phyloP scores from a whole-genome alignment of 2,797 vertebrate species.

The Prunella strophiata region DNA sequence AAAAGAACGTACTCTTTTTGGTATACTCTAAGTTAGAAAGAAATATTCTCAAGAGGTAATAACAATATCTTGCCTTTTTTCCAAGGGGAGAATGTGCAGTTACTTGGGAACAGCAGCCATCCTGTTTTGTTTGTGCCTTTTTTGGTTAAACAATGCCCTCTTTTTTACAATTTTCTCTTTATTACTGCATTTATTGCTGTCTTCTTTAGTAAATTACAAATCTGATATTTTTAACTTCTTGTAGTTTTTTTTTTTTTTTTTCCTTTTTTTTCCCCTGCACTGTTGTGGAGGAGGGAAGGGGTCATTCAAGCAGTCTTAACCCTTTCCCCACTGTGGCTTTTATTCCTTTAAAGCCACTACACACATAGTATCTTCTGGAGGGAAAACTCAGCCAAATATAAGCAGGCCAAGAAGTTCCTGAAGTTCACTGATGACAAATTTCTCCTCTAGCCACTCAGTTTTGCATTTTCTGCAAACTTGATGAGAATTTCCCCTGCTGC shows the following conservation, averaged over 20 bases:
- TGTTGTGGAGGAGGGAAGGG: not conserved
- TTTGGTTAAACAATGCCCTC: not conserved
- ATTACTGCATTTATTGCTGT: not conserved
- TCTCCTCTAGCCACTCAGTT: not conserved
- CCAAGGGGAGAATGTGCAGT: accelerated
- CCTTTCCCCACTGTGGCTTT: not conserved
- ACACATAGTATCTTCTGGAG: not conserved
- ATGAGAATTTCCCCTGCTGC: not conserved
- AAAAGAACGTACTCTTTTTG: accelerated
- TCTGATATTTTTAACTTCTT: not conserved
- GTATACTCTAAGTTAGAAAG: not conserved
- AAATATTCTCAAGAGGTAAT: not conserved
- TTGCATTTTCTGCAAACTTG: not conserved
- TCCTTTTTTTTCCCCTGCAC: not conserved
- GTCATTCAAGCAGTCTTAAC: accelerated
- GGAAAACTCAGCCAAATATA: not conserved
- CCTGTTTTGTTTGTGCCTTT: not conserved
- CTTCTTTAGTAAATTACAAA: not conserved
- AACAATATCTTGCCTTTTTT: not conserved
- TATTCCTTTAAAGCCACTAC: not conserved
- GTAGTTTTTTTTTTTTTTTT: not conserved
- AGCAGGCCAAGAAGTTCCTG: not conserved
- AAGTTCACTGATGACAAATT: not conserved
- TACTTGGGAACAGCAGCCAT: not conserved
- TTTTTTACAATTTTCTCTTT: not conserved